Percentiles rank a stretch among this genome's conserved stretches.
Conservation (phyloP, 2,113 vertebrate genomes). For the Rhinoderma darwinii region DNA sequence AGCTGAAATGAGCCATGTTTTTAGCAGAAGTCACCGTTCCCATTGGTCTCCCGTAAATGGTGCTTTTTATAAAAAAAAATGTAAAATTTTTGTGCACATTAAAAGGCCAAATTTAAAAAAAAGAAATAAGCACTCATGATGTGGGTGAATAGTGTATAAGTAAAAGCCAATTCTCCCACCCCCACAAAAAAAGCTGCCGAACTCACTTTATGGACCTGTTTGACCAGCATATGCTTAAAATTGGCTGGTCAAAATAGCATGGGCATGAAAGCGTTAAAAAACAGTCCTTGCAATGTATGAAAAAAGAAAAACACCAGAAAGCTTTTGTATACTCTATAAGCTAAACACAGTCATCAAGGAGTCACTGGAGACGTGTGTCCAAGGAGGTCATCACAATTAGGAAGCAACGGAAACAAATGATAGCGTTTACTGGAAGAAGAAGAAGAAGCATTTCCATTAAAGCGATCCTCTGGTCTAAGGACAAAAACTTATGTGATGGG, state of each 20-base stretch:
- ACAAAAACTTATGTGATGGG: no score
- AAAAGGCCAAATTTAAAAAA: not conserved
- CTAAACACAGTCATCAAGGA: not conserved
- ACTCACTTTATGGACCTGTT: not conserved
- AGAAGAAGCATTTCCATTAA: not conserved
- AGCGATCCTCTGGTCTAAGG: no score
- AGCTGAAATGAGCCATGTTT: not conserved
- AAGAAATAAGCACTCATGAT: not conserved
- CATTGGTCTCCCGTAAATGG: not conserved
- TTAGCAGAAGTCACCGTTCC: not conserved
- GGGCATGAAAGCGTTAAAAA: not conserved
- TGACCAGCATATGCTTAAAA: no score
- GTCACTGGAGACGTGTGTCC: no score
- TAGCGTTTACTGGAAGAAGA: not conserved
- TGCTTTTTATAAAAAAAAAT: no score
- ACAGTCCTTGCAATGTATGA: not conserved
- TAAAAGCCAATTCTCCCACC: not conserved
- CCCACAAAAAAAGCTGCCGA: not conserved
- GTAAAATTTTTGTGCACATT: not conserved
- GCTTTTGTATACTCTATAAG: not conserved
- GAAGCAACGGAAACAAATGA: not conserved
- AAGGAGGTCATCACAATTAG: not conserved
- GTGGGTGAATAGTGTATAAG: not conserved
- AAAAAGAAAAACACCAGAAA: not conserved
- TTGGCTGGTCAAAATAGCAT: not conserved